A percentile compares a stretch with the other conserved stretches of the same genome.
Evolutionary conservation across 1,140 invertebrate species (phyloP).

Genomic region (Orchestia grillus): DNA sequence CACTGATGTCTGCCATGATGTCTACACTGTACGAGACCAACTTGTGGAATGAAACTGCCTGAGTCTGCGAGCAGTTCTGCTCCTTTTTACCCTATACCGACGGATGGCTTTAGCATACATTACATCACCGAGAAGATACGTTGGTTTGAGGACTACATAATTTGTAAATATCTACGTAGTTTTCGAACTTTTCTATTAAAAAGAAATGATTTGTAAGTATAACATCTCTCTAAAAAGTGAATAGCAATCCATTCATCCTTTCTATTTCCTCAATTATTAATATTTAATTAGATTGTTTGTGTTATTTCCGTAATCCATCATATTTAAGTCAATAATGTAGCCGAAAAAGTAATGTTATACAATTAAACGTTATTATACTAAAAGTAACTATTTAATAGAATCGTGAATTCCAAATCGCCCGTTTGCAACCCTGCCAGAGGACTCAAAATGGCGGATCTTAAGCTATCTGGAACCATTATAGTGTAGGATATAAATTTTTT

Average conservation of each 20-base stretch:
- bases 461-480: background rate
- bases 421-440: constrained; percentile 48
- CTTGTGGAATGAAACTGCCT: constrained; percentile 54
- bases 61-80: constrained; percentile 44
- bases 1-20: constrained; percentile 49
- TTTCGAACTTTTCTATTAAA: background rate
- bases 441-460: constrained; percentile 50
- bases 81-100: constrained; percentile 55
- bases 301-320: background rate
- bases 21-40: constrained; percentile 50
- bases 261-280: background rate
- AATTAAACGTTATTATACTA: background rate
- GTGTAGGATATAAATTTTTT: background rate
- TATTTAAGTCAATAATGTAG: background rate
- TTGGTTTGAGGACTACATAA: background rate
- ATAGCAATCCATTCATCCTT: background rate
- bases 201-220: background rate
- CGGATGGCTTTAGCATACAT: constrained; percentile 43
- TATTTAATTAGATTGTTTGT: background rate
- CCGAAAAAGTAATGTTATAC: background rate
- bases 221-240: background rate
- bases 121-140: background rate
- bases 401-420: background rate
- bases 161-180: background rate
- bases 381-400: background rate